Evolutionary conservation across 2,113 vertebrate species (phyloP).

Genomic region (Oceanites oceanicus): DNA sequence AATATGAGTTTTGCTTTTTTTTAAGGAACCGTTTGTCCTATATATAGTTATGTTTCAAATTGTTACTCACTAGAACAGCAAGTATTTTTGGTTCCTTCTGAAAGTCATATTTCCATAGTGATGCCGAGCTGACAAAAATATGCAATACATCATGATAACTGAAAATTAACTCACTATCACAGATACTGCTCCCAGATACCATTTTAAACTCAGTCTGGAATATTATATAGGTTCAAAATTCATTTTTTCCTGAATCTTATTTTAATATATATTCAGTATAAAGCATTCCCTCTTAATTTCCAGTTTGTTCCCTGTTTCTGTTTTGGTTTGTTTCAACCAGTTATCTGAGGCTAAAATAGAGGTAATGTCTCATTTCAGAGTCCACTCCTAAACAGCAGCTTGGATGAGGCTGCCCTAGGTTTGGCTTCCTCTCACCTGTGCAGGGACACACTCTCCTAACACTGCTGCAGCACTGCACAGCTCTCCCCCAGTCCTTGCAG

Average conservation of each 20-base stretch:
- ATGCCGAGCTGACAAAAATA: slow-evolving; percentile 43
- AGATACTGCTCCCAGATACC: neutral
- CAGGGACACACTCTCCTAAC: neutral
- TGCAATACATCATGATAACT: neutral
- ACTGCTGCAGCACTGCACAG: neutral
- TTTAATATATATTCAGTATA: neutral
- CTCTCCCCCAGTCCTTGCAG: neutral
- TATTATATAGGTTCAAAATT: neutral
- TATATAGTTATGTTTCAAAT: slow-evolving; percentile 34
- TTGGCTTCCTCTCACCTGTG: neutral
- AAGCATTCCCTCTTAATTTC: neutral
- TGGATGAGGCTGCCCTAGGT: neutral
- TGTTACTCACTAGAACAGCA: slow-evolving; percentile 66
- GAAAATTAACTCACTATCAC: slow-evolving; percentile 21
- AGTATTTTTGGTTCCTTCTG: slow-evolving; percentile 66
- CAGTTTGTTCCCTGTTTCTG: neutral
- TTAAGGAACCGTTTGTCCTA: neutral
- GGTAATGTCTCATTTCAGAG: neutral
- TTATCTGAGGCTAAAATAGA: neutral
- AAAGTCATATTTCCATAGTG: slow-evolving; percentile 64
- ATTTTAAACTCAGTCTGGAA: neutral
- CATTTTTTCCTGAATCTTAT: neutral
- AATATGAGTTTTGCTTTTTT: neutral
- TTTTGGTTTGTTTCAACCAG: neutral
- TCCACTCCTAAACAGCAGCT: neutral